Evolutionary conservation across 53 echinoderm and acorn worm species (phyloP).

Genomic region (Mesocentrotus franciscanus): DNA sequence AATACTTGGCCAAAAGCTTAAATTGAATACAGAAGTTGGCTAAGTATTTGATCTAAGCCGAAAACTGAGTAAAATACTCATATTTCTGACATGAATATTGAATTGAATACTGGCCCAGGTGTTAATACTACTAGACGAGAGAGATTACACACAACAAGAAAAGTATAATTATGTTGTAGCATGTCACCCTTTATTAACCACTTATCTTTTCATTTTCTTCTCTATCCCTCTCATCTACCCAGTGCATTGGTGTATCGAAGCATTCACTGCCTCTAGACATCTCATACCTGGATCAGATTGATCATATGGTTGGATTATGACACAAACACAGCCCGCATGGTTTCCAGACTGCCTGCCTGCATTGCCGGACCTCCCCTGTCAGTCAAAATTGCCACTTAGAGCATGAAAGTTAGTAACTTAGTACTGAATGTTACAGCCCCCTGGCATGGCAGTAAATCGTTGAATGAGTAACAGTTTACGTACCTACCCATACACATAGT

Average conservation of each 20-base stretch:
- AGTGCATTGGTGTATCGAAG: conserved; percentile 74
- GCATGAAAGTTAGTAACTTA: background rate
- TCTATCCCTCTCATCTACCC: conserved; percentile 5
- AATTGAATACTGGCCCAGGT: background rate
- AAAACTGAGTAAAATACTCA: too few species aligned
- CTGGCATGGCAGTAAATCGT: background rate
- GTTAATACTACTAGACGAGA: background rate
- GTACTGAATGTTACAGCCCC: background rate
- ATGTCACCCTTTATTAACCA: background rate
- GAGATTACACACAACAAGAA: background rate
- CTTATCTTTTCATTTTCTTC: background rate
- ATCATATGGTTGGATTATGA: conserved; percentile 86
- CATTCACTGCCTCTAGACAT: conserved; percentile 81
- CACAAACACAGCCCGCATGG: background rate
- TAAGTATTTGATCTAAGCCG: too few species aligned
- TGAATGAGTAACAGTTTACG: background rate
- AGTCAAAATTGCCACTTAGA: background rate
- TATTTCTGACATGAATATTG: too few species aligned
- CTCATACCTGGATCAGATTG: conserved; percentile 90
- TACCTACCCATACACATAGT: background rate
- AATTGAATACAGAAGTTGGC: too few species aligned
- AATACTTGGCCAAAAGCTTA: too few species aligned
- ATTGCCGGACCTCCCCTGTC: background rate
- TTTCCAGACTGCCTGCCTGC: conserved; percentile 1
- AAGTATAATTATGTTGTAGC: background rate